Percentiles rank a stretch among this genome's conserved stretches.
phyloP scores from a whole-genome alignment of 2,797 vertebrate species.

The Cynopterus sphinx region DNA sequence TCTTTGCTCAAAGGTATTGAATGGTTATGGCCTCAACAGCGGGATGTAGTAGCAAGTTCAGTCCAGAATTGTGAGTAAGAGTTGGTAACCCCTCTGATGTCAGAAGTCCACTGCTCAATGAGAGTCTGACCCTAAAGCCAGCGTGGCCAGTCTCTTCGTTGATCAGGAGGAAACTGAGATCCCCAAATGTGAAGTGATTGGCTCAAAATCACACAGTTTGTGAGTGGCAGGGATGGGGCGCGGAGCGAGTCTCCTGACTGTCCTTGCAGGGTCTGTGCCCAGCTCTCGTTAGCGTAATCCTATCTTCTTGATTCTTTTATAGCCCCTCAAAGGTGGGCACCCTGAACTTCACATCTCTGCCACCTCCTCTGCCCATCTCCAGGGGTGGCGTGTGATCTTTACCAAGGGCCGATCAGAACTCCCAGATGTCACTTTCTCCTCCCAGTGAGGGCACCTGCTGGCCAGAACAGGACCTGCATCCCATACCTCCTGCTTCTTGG shows the following conservation, averaged over 20 bases:
- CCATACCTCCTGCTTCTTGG: neutral
- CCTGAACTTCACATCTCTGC: neutral
- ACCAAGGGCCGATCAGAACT: neutral
- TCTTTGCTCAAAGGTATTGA: conserved; percentile 72
- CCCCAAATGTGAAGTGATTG: neutral
- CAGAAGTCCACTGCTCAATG: neutral
- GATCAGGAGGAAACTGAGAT: neutral
- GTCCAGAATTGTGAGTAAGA: conserved; percentile 72
- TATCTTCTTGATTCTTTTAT: neutral
- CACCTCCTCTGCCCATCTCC: neutral
- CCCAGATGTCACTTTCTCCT: neutral
- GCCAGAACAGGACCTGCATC: neutral
- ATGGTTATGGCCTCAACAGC: conserved; percentile 69
- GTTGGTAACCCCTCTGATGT: neutral
- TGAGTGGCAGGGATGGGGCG: neutral
- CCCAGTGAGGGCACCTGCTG: neutral
- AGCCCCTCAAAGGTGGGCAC: neutral
- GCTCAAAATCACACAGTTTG: neutral
- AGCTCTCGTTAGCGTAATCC: neutral
- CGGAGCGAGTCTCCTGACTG: neutral
- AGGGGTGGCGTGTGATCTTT: neutral
- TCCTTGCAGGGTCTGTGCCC: neutral
- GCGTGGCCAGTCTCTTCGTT: neutral
- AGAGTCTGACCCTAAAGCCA: neutral
- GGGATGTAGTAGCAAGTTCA: neutral